Evolutionary conservation across 2,113 vertebrate genomes (phyloP), one percentile per base, ranked within the genome.

Genomic region (Acrocephalus kingi): DNA sequence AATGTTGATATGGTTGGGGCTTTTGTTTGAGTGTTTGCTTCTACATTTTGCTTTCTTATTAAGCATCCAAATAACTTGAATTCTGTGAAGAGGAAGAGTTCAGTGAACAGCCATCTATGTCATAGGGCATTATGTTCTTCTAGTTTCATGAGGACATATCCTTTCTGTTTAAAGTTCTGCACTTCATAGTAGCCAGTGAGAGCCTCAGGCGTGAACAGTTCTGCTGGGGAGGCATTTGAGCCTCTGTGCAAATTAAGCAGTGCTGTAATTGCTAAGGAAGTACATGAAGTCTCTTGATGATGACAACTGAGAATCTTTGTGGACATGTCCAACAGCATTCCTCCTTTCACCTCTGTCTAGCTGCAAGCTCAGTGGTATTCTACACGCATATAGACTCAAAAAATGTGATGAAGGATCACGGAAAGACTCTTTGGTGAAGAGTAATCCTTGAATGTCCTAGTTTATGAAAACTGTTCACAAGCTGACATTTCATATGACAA

Each of bases 21-120:
- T 94, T 88, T 61, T 87, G 62, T 94, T 74, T 94, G 49, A 82
- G 27, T 91, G 52, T 61, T 93, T 94, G 78, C 43, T 90, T 92
- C 58, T 90, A 31, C 25, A 1, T 87, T 96, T 83, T 89, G 12
- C 46, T 88, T 83, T 90, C 81, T 82, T 93, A 68, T 52, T 93
- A 84, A 77, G 81, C 66, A 41, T 45, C 25, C 24, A 52, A 82
- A 78, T 79, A 59, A 84, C 45, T 59, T 72, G 22, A 62, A 48
- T 68, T 87, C 45, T 68, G 33, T 33, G 51, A 78, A 84, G 64
- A 95, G 66, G n/a, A 73, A 45, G 84, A 69, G 62, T 55, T 92
- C 30, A 13, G 45, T 35, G 49, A 78, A 55, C 21, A 79, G 30
- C 51, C 62, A 7, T 61, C 8, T 76, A 9, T 87, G 27, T 84